Evolutionary conservation across 1,140 invertebrate genomes (phyloP), one percentile per base, ranked within the genome.

Genomic region (Aphidius gifuensis): DNA sequence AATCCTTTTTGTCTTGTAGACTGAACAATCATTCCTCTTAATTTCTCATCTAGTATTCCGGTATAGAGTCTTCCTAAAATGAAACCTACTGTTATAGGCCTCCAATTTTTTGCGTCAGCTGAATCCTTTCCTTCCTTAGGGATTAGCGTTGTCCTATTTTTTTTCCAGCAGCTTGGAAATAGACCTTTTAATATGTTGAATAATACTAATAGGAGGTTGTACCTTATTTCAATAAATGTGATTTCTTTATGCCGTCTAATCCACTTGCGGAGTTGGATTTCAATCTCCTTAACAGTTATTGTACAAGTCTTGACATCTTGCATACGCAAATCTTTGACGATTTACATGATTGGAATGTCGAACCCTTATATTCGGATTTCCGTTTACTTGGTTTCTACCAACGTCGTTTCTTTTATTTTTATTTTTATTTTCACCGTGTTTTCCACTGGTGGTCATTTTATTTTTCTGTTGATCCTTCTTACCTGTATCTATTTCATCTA

Each of bases 21-120:
- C 9, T 62, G 60, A 4, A 1, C 9, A 2, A 49, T 16, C 5
- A 49, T 56, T 5, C 4, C 38, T 6, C 60, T 40, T 21, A 57
- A 5, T 11, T 32, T 57, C 4, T 11, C 5, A 11, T 68, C 66
- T 0, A 74, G 4, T 0, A 70, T 1, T 0, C 46, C 59, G 0
- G 65, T 66, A 43, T 64, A 71, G 0, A 66, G 11, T 11, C 71
- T 58, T 2, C 47, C 48, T 0, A 70, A 0, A 7, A 71, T 47
- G 0, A 66, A 68, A 0, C 64, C 45, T 0, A 72, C 67, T 0
- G 72, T 72, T 1, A 74, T 71, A 0, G 72, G 71, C 16, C 71
- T 21, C 67, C 64, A 73, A 16, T 70, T 69, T 9, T 61, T 67
- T 0, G 68, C 9, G 0, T 64, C 39, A 0, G 0, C 5, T 0